Evolutionary conservation across 1,140 invertebrate genomes (phyloP).

Genomic region (Delia radicum): DNA sequence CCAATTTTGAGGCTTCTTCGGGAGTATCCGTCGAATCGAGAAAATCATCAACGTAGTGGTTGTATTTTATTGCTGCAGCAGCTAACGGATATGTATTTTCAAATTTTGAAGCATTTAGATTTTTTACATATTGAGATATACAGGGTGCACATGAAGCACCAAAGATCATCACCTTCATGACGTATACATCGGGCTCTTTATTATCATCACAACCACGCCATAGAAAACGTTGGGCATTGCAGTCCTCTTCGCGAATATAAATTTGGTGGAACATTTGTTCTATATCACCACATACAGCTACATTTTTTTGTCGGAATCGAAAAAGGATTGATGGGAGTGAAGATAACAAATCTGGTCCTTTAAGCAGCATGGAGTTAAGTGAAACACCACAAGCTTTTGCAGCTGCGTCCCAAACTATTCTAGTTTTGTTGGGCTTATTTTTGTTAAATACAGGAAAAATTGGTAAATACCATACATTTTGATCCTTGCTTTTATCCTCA

Average conservation of each 20-base stretch:
- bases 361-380: constrained; percentile 41
- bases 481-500: not conserved
- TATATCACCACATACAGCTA: constrained; percentile 43
- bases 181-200: constrained; percentile 15
- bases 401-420: constrained; percentile 5
- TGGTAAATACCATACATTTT: constrained; percentile 4
- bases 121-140: constrained; percentile 35
- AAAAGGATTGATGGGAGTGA: constrained; percentile 35
- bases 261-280: constrained; percentile 48
- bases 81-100: constrained; percentile 32
- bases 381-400: constrained; percentile 28
- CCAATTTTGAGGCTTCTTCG: constrained; percentile 27
- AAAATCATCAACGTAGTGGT: constrained; percentile 55
- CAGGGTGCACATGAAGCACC: constrained; percentile 29
- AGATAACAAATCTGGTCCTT: constrained; percentile 39
- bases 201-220: not conserved
- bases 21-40: constrained; percentile 34
- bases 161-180: constrained; percentile 27
- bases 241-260: not conserved
- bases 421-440: not conserved
- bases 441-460: not conserved
- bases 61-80: constrained; percentile 35
- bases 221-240: constrained; percentile 26
- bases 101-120: constrained; percentile 33
- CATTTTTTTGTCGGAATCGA: constrained; percentile 37